Evolutionary conservation across 1,140 invertebrate genomes (phyloP), one percentile per base, ranked within the genome.

Genomic region (Plectrocnemia conspersa): DNA sequence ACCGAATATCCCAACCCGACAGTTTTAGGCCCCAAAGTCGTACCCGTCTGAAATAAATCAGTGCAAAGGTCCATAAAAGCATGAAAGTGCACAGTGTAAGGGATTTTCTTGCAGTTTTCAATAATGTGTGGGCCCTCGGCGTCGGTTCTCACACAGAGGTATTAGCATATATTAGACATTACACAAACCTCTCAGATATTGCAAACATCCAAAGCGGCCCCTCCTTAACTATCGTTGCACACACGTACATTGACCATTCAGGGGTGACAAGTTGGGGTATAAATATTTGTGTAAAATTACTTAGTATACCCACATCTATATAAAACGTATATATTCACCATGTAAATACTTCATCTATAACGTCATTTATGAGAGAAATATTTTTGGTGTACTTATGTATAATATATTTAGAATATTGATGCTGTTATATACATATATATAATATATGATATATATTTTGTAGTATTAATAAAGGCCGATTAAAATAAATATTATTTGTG

Each of bases 161-260:
- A 60, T 60, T 60, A 60, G 58, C 58, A 60, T 60, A 60, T 55
- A 60, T 60, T 60, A 60, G 49, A 60, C 58, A 60, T 60, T 60
- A 60, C 50, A 56, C 54, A 45, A 54, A 50, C 58, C 58, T 59
- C 48, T 44, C 46, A 32, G 54, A 54, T 59, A 59, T 59, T 54
- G 57, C 44, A 54, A 54, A 59, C 52, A 54, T 45, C 52, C 47
- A 52, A 38, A 36, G 49, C 49, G 42, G 27, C n/a, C 33, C 56
- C 49, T 45, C 38, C 35, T 29, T 27, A 38, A 48, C 45, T 46
- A 48, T 23, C 21, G 45, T 27, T 38, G 33, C 23, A 29, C 22
- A 42, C 41, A 35, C 38, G 7, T 18, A 13, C 15, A 13, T n/a
- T n/a, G n/a, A n/a, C 10, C 27, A 19, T 2, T 33, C 42, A 33